Evolutionary conservation across 2,797 vertebrate species (phyloP).

Genomic region (Channa striata): DNA sequence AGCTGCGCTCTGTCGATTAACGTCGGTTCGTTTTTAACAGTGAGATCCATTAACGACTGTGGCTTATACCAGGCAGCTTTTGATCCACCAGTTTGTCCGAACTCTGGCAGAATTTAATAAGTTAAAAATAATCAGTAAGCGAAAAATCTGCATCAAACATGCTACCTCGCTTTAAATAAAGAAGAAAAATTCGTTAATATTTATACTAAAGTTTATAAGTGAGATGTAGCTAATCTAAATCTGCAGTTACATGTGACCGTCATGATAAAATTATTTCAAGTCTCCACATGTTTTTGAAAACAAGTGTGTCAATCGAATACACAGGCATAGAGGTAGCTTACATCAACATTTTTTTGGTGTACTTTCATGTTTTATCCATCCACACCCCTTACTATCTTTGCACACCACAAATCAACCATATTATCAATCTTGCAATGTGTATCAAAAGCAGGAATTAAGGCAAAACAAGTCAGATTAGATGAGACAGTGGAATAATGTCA

Average conservation of each 20-base stretch:
- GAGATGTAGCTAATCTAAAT: constrained; percentile 54
- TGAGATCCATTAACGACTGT: too few relatives aligned
- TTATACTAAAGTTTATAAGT: constrained; percentile 65
- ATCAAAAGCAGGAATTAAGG: constrained; percentile 69
- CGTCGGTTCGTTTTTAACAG: too few relatives aligned
- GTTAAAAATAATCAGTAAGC: neutral
- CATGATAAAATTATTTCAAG: constrained; percentile 57
- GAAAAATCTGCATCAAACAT: neutral
- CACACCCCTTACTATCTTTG: constrained; percentile 52
- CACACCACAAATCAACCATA: constrained; percentile 58
- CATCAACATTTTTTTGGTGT: constrained; percentile 55
- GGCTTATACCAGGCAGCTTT: too few relatives aligned
- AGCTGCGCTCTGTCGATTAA: too few relatives aligned
- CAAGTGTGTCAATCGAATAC: constrained; percentile 57
- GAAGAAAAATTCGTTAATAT: constrained; percentile 38
- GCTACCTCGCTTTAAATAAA: neutral
- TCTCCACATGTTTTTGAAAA: constrained; percentile 50
- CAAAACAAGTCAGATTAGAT: constrained; percentile 62
- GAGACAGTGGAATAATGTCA: constrained; percentile 66
- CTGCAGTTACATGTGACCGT: constrained; percentile 59
- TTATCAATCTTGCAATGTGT: constrained; percentile 46
- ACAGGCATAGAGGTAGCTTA: constrained; percentile 74
- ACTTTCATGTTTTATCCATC: constrained; percentile 60
- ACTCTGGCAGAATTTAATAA: neutral
- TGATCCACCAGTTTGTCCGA: too few relatives aligned